A percentile compares a stretch with the other conserved stretches of the same genome.
Conservation (phyloP, 2,888 invertebrate genomes). For the Drosophila sordidula region DNA sequence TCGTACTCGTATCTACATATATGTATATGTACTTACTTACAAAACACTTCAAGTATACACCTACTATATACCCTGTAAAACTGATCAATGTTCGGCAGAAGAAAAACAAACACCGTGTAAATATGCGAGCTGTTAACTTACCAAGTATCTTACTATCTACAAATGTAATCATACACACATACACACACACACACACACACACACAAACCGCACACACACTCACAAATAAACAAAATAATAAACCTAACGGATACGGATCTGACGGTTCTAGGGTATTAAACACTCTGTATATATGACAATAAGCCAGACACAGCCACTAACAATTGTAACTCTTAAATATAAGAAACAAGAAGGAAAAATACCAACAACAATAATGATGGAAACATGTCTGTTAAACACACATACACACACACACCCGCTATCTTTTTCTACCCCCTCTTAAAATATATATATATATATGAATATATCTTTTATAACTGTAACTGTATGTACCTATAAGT, state of each 20-base stretch:
- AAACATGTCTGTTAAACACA: conserved; percentile 22
- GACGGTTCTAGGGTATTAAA: conserved; percentile 46
- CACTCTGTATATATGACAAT: conserved; percentile 61
- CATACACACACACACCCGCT: conserved; percentile 9
- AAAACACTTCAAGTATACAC: conserved; percentile 14
- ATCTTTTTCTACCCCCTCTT: not conserved
- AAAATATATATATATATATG: not conserved
- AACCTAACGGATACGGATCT: conserved; percentile 34
- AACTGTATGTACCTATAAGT: conserved; percentile 50
- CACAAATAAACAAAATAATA: conserved; percentile 13
- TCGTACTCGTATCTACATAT: conserved; percentile 9
- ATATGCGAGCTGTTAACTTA: conserved; percentile 58
- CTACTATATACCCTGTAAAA: conserved; percentile 31
- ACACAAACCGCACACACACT: conserved; percentile 7
- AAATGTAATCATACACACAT: conserved; percentile 30
- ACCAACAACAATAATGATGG: conserved; percentile 14
- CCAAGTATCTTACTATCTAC: conserved; percentile 35
- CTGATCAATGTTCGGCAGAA: conserved; percentile 17
- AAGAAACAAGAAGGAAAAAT: conserved; percentile 33
- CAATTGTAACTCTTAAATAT: conserved; percentile 51
- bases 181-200: conserved; percentile 13
- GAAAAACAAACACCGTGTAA: conserved; percentile 44
- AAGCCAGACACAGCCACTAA: conserved; percentile 49
- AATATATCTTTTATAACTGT: conserved; percentile 13
- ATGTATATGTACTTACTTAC: conserved; percentile 25